phyloP scores from a whole-genome alignment of 2,888 invertebrate genomes.

The Meteorus colon region DNA sequence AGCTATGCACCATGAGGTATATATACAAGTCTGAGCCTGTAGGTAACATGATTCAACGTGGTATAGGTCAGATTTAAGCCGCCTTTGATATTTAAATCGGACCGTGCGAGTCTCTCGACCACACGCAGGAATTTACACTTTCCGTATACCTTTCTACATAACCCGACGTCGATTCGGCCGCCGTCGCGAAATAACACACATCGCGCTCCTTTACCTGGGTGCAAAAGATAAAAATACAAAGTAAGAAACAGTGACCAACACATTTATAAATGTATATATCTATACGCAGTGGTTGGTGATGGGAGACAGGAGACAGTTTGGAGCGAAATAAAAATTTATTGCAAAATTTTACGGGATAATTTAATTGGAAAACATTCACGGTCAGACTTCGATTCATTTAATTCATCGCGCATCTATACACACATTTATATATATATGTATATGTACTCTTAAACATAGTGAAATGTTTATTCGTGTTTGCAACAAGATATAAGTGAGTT shows the following conservation, averaged over 20 bases:
- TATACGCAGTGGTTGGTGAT: neutral
- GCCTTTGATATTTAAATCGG: slow-evolving; percentile 73
- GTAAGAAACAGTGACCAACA: slow-evolving; percentile 21
- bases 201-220: slow-evolving; percentile 38
- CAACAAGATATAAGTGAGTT: too few species aligned
- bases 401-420: neutral
- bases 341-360: neutral
- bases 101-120: slow-evolving; percentile 61
- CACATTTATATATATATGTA: neutral
- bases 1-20: slow-evolving; percentile 10
- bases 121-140: slow-evolving; percentile 71
- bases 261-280: neutral
- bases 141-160: slow-evolving; percentile 57
- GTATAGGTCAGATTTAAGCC: slow-evolving; percentile 73
- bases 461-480: too few species aligned
- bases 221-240: slow-evolving; percentile 40
- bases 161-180: slow-evolving; percentile 30
- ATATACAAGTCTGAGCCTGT: slow-evolving; percentile 46
- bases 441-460: neutral
- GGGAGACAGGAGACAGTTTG: neutral
- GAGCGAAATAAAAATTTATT: neutral
- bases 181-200: slow-evolving; percentile 33
- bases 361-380: neutral
- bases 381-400: neutral
- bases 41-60: slow-evolving; percentile 73